Conservation (phyloP, 2,888 invertebrate genomes). For the Netelia melanura region DNA sequence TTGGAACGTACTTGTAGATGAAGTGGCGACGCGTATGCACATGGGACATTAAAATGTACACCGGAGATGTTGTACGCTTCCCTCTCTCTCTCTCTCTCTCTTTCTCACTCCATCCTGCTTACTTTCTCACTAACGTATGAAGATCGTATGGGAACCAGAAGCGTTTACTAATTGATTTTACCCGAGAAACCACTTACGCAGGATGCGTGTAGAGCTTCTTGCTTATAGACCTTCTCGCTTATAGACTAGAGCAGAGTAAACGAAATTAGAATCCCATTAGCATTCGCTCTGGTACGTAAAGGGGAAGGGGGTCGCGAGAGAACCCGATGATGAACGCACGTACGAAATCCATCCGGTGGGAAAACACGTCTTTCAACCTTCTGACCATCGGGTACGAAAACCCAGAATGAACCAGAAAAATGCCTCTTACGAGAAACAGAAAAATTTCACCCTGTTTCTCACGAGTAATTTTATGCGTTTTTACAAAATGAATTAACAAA, state of each 20-base stretch:
- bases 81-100: neutral
- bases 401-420: neutral
- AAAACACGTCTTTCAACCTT: neutral
- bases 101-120: neutral
- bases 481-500: no score
- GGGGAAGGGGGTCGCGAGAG: neutral
- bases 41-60: neutral
- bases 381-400: neutral
- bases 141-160: conserved; percentile 46
- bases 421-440: neutral
- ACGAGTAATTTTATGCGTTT: neutral
- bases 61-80: neutral
- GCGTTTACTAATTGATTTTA: conserved; percentile 62
- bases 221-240: neutral
- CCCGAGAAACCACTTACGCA: conserved; percentile 63
- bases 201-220: neutral
- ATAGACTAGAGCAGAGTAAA: conserved; percentile 18
- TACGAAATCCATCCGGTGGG: conserved; percentile 33
- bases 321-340: neutral
- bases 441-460: neutral
- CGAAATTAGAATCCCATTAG: conserved; percentile 44
- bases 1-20: neutral
- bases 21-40: neutral
- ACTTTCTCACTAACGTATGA: neutral
- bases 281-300: neutral